These are phyloP conservation scores for Lypha dubia DNA, from an alignment of 2,888 invertebrate species.

Conservation along the genomic window DNA sequence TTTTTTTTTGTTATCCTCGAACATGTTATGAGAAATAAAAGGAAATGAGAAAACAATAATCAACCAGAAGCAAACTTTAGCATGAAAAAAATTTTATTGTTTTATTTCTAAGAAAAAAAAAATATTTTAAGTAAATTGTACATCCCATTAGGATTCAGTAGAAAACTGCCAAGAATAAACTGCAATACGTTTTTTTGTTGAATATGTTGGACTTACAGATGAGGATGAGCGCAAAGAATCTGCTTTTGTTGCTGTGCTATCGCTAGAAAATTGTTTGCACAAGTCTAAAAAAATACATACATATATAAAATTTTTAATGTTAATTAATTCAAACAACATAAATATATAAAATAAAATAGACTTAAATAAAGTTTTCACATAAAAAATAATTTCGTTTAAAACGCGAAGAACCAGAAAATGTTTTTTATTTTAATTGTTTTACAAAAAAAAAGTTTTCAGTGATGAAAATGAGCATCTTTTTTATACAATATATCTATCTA, in stretches of 20 bases:
- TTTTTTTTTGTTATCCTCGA: slow-evolving; percentile 6
- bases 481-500: no score
- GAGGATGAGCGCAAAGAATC: slow-evolving; percentile 15
- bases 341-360: not conserved
- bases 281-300: slow-evolving; percentile 61
- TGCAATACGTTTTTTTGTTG: slow-evolving; percentile 28
- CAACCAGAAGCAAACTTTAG: not conserved
- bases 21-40: slow-evolving; percentile 1
- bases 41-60: not conserved
- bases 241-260: not conserved
- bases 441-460: no score
- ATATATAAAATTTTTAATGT: not conserved
- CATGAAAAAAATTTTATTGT: slow-evolving; percentile 6
- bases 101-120: slow-evolving; percentile 5
- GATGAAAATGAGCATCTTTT: no score
- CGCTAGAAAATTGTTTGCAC: slow-evolving; percentile 33
- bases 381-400: no score
- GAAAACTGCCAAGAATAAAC: slow-evolving; percentile 63
- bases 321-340: not conserved
- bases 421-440: no score
- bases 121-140: slow-evolving; percentile 11
- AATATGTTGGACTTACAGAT: slow-evolving; percentile 36
- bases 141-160: slow-evolving; percentile 38
- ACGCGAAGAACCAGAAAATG: no score
- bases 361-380: not conserved